phyloP scores from a whole-genome alignment of 37 sponge, comb jelly and placozoan genomes.

The Haliclona indistincta region DNA sequence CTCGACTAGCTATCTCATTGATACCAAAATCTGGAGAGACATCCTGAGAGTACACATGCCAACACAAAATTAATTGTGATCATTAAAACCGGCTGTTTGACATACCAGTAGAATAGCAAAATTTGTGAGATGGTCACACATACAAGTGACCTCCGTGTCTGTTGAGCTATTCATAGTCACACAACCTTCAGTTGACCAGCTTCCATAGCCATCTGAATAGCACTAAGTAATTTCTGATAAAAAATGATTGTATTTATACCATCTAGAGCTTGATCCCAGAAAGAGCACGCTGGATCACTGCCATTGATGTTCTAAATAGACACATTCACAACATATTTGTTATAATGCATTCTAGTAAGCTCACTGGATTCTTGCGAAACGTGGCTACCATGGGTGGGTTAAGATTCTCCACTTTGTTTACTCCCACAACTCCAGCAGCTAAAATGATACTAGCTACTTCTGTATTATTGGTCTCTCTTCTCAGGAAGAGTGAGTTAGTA shows the following conservation, averaged over 20 bases:
- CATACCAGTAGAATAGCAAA: slow-evolving; percentile 10
- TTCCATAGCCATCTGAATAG: slow-evolving; percentile 39
- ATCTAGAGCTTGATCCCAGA: slow-evolving; percentile 50
- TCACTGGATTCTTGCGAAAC: slow-evolving; percentile 18
- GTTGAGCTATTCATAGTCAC: background rate
- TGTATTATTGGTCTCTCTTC: background rate
- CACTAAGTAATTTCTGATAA: background rate
- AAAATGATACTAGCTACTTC: slow-evolving; percentile 22
- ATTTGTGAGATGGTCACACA: slow-evolving; percentile 10
- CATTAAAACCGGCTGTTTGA: background rate
- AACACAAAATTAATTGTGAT: too few relatives aligned
- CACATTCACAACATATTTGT: background rate
- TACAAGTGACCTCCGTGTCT: slow-evolving; percentile 1
- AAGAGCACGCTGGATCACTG: slow-evolving; percentile 18
- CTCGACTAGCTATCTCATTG: background rate
- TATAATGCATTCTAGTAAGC: background rate
- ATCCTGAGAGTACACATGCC: slow-evolving; percentile 7
- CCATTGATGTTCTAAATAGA: slow-evolving; percentile 3
- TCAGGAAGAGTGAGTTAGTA: slow-evolving; percentile 16
- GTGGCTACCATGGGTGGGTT: slow-evolving; percentile 4
- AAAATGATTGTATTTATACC: background rate
- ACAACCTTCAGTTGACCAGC: slow-evolving; percentile 47
- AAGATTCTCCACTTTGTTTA: background rate
- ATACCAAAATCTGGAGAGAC: background rate
- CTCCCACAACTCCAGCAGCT: slow-evolving; percentile 16